Evolutionary conservation across 2,888 invertebrate genomes (phyloP), one percentile per base, ranked within the genome.

Genomic region (Acanthococcus lagerstroemiae): DNA sequence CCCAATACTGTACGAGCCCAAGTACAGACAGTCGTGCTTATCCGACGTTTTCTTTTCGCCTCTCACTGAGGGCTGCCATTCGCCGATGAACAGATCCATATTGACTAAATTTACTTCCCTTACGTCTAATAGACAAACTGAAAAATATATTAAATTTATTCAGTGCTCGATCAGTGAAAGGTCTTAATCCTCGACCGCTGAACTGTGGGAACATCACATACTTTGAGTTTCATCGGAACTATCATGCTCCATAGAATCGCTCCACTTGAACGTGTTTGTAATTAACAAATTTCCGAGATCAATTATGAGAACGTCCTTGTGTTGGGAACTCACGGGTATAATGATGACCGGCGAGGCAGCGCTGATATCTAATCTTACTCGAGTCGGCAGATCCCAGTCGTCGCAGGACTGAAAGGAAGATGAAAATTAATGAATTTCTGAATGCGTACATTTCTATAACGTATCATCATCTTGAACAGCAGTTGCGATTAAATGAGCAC

Each of bases 291-390:
- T 84, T 2, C 88, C 88, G 37, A 95, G 81, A 75, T 94, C 87
- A 1, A 87, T 85, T 15, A 91, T 84, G 27, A 95, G 82, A 67
- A 92, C 81, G 71, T 85, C 83, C 30, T 85, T 83, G 25, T 88
- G 86, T 69, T 84, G 82, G 25, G 90, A 88, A 74, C 88, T 87
- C 69, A 91, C 87, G 0, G 95, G 96, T 69, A 95, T 78, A 60
- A 95, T 78, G 70, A 95, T 87, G 2, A 92, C 85, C 0, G 95
- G 93, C 15, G 92, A 83, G 69, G 82, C 82, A 54, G 87, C 86
- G 74, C 84, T 80, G 69, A 89, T 77, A 73, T 83, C 81, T 71
- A 85, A 72, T 22, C 81, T 78, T 57, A 85, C 75, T 69, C 84
- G 78, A 66, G 80, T 75, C 0, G 70, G 65, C n/a, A 70, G 50